Evolutionary conservation across 2,113 vertebrate species (phyloP), one percentile per base, ranked within the genome.

Genomic region (Origma solitaria): DNA sequence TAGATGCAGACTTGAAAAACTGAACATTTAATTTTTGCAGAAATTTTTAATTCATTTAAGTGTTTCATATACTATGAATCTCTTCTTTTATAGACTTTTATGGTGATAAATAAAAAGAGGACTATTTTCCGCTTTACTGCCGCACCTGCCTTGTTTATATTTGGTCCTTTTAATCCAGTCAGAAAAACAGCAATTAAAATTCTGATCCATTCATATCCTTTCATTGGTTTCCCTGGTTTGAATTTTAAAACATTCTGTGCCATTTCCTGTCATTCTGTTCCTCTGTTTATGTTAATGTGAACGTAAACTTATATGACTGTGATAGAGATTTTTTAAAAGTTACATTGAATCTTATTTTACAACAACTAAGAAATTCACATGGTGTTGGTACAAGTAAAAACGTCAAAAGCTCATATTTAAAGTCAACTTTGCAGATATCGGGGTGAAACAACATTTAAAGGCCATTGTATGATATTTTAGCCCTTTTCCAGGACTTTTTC

Each of bases 171-270:
- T 97, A 98, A 99, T 97, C 98, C 96, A 22, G 49, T 99, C 96
- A 98, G 99, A 97, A 98, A 98, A 97, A 91, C 97, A 51, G 98
- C 99, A 96, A 99, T 99, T 98, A 98, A 97, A 97, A 98, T 99
- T 98, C 98, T 99, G 60, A 98, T 98, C 89, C 98, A 99, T 96
- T 98, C 98, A 98, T 99, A 99, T 99, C 99, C 99, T 99, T 99
- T 72, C 38, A 69, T 28, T 94, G 35, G 24, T 90, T 92, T 50
- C 24, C 17, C 24, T 92, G 35, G 44, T 71, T 65, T 68, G 8
- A 53, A 12, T 72, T 81, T 92, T 64, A 57, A 94, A 84, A 56
- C 28, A 54, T 44, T 53, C 15, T 53, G 31, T 40, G 35, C 23
- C 3, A 44, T 73, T 86, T 94, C 64, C 35, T 86, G 24, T 45